Conservation (phyloP, 2,113 vertebrate species). For the Rhagologus leucostigma region DNA sequence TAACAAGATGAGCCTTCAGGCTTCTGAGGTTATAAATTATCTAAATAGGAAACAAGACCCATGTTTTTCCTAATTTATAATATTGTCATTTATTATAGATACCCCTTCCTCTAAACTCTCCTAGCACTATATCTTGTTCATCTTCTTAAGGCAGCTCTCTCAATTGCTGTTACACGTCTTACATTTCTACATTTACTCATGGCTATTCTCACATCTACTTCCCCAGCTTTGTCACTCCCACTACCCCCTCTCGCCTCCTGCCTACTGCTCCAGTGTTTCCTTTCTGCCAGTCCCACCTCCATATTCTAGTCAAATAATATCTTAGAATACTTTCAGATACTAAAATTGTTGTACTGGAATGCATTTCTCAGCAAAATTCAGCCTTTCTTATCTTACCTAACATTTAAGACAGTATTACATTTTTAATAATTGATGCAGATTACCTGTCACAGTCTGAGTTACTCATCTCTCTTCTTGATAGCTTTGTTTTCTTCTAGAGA, state of each 20-base stretch:
- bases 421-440: background rate
- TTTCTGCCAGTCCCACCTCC: background rate
- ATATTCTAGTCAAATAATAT: background rate
- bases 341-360: background rate
- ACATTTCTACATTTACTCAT: background rate
- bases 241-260: background rate
- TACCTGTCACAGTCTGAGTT: background rate
- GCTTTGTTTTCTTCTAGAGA: background rate
- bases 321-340: background rate
- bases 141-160: background rate
- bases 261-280: background rate
- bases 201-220: background rate
- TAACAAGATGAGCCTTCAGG: background rate
- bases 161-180: background rate
- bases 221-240: background rate
- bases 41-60: slow-evolving; percentile 19
- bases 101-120: background rate
- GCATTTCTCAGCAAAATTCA: background rate
- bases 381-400: background rate
- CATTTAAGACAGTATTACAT: background rate
- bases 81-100: slow-evolving; percentile 20
- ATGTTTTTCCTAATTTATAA: slow-evolving; percentile 31
- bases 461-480: background rate
- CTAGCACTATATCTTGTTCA: background rate
- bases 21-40: slow-evolving; percentile 24